Percentiles rank a stretch among this genome's conserved stretches.
Evolutionary conservation across 2,797 vertebrate species (phyloP).

Genomic region (Mycteria americana): DNA sequence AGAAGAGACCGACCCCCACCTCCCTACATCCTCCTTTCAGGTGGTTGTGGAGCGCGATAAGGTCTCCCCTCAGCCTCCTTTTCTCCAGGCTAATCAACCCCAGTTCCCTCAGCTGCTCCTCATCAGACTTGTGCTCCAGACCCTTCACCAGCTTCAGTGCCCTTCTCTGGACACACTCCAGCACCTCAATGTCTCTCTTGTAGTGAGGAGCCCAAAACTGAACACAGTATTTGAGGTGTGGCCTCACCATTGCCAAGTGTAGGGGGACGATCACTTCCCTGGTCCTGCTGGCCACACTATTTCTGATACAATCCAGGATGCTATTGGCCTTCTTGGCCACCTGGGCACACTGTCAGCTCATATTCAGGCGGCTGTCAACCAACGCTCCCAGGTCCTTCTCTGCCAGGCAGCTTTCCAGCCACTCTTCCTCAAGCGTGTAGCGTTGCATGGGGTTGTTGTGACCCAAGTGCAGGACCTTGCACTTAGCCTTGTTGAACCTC

Average conservation of each 20-base stretch:
- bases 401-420: background rate
- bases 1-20: background rate
- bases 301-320: background rate
- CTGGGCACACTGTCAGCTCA: background rate
- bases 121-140: background rate
- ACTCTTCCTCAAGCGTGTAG: background rate
- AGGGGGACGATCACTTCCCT: background rate
- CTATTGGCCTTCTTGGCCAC: background rate
- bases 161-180: background rate
- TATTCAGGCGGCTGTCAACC: fast-evolving
- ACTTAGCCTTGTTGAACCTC: background rate
- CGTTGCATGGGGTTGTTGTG: background rate
- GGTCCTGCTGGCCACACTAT: background rate
- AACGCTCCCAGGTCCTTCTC: background rate
- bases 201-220: background rate
- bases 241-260: background rate
- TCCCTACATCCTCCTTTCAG: background rate
- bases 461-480: background rate
- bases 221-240: background rate
- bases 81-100: background rate
- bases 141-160: background rate
- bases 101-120: background rate
- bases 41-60: background rate
- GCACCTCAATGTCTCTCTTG: background rate
- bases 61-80: background rate